Evolutionary conservation across 2,888 invertebrate species (phyloP).

Genomic region (Cylloceria caligata): DNA sequence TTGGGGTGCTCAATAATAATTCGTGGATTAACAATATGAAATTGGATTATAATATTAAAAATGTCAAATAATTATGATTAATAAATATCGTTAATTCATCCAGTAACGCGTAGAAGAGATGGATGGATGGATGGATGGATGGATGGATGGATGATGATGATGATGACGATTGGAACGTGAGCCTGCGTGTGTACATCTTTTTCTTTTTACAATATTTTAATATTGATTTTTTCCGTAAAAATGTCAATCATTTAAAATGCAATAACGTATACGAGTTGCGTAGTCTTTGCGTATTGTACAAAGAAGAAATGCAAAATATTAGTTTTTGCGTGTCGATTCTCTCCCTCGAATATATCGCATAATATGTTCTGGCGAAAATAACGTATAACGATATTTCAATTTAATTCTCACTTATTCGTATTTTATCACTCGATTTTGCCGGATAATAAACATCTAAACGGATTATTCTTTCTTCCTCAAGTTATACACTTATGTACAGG

Average conservation of each 20-base stretch:
- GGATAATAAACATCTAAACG: conserved; percentile 52
- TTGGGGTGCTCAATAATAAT: conserved; percentile 21
- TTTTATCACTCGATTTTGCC: conserved; percentile 51
- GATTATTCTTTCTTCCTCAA: conserved; percentile 51
- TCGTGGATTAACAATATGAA: conserved; percentile 19
- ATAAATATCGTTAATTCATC: conserved; percentile 5
- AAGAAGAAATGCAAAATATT: conserved; percentile 41
- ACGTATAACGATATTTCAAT: conserved; percentile 26
- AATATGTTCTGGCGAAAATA: conserved; percentile 31
- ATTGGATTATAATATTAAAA: conserved; percentile 1
- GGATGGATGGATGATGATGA: neutral
- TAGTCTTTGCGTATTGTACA: conserved; percentile 39
- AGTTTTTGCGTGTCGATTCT: conserved; percentile 8
- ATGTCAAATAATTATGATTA: conserved; percentile 13
- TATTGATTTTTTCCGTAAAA: conserved; percentile 36
- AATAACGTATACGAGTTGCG: conserved; percentile 43
- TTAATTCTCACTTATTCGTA: conserved; percentile 34
- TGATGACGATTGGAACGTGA: conserved; percentile 24
- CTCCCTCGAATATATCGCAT: conserved; percentile 22
- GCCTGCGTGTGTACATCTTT: neutral
- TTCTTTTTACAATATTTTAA: conserved; percentile 28
- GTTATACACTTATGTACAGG: conserved; percentile 70
- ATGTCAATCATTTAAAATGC: conserved; percentile 46
- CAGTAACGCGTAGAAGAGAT: conserved; percentile 7
- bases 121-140: no score